Evolutionary conservation across 2,113 vertebrate genomes (phyloP).

Genomic region (Stigmatopora nigra): DNA sequence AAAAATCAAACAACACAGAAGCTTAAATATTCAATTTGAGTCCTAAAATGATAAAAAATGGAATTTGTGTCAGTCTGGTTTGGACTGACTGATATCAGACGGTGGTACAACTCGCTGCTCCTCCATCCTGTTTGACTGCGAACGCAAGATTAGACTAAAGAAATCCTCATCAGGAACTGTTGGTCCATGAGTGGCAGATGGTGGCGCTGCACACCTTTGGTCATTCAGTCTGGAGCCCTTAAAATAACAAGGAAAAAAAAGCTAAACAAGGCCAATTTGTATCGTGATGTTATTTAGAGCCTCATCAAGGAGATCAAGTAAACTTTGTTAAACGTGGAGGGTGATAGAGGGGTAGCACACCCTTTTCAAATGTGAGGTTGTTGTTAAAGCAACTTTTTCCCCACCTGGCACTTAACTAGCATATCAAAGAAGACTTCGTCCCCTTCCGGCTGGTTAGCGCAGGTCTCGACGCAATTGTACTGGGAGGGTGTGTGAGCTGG

Average conservation of each 20-base stretch:
- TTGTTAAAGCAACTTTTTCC: constrained; percentile 3
- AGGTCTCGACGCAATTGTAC: constrained; percentile 69
- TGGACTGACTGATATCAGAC: constrained; percentile 51
- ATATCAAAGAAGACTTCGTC: constrained; percentile 92
- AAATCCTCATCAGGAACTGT: constrained; percentile 96
- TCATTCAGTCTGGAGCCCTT: constrained; percentile 91
- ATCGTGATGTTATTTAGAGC: neutral
- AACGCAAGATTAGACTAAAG: constrained; percentile 87
- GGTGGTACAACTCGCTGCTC: constrained; percentile 85
- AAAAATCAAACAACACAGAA: neutral
- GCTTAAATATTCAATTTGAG: neutral
- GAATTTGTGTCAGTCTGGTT: constrained; percentile 61
- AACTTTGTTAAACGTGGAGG: too few species aligned
- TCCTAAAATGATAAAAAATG: constrained; percentile 9
- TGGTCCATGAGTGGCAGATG: constrained; percentile 70
- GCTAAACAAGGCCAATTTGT: too few species aligned
- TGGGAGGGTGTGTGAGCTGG: constrained; percentile 55
- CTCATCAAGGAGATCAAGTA: too few species aligned
- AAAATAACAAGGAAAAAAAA: neutral
- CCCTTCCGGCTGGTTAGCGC: constrained; percentile 64
- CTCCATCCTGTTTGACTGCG: constrained; percentile 90
- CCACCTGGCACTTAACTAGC: constrained; percentile 87
- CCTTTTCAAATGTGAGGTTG: too few species aligned
- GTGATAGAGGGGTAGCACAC: too few species aligned
- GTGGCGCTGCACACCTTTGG: constrained; percentile 84